phyloP scores from a whole-genome alignment of 2,797 vertebrate species.

The Dryobates pubescens region DNA sequence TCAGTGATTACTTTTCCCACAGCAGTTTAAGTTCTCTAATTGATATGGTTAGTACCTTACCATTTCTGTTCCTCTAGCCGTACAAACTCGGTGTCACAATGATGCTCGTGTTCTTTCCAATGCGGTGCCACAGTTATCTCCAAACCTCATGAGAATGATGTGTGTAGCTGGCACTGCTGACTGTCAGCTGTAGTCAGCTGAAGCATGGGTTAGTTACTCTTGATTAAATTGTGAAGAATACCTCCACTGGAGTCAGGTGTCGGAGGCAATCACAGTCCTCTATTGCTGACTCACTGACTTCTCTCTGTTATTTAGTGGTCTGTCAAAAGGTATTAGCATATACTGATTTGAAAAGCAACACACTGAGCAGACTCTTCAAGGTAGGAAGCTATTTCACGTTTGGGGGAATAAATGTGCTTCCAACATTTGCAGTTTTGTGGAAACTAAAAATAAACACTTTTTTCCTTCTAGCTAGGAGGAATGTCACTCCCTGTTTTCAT shows the following conservation, averaged over 20 bases:
- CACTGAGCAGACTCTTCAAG: constrained; percentile 3
- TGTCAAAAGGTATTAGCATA: constrained; percentile 53
- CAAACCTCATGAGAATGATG: background rate
- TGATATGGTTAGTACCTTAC: background rate
- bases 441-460: background rate
- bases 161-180: background rate
- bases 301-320: constrained; percentile 40
- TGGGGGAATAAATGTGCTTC: background rate
- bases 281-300: constrained; percentile 41
- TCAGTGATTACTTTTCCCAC: background rate
- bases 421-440: background rate
- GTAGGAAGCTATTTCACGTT: background rate
- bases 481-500: background rate
- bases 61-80: background rate
- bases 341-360: constrained; percentile 8
- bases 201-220: background rate
- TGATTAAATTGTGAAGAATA: constrained; percentile 20
- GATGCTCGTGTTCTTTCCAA: background rate
- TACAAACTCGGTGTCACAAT: background rate
- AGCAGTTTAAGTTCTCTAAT: background rate
- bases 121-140: background rate
- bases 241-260: constrained; percentile 12
- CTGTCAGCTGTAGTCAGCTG: background rate
- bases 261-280: constrained; percentile 6
- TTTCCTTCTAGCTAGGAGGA: background rate